A percentile compares a stretch with the other conserved stretches of the same genome.
Conservation (phyloP, 2,797 vertebrate species). For the Halcyon leucocephala region DNA sequence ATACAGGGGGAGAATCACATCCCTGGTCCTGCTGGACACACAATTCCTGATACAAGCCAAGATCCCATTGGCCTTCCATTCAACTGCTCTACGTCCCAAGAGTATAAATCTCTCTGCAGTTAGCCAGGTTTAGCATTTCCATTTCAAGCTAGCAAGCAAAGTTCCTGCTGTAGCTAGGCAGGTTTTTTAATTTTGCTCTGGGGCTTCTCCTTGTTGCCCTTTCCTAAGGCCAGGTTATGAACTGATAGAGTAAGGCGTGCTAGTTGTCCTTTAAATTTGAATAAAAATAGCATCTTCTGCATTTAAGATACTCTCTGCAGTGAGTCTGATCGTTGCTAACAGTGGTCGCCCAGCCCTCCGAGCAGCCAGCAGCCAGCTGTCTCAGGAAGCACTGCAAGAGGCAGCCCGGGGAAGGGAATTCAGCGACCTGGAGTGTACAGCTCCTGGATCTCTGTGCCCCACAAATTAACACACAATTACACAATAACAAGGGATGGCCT, state of each 20-base stretch:
- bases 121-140: neutral
- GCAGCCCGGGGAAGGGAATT: neutral
- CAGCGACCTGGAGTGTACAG: neutral
- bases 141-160: neutral
- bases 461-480: conserved; percentile 45
- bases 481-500: neutral
- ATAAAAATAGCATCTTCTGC: neutral
- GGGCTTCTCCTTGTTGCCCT: neutral
- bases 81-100: neutral
- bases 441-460: neutral
- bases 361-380: neutral
- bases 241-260: neutral
- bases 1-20: too few relatives aligned
- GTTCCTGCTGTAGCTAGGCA: neutral
- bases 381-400: neutral
- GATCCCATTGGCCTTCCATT: too few relatives aligned
- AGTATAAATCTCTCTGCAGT: neutral
- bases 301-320: neutral
- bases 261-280: neutral
- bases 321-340: accelerated
- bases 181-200: accelerated
- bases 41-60: neutral
- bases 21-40: too few relatives aligned
- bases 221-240: neutral
- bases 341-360: neutral